phyloP scores from a whole-genome alignment of 2,113 vertebrate species.

The Oxygymnocypris stewartii region DNA sequence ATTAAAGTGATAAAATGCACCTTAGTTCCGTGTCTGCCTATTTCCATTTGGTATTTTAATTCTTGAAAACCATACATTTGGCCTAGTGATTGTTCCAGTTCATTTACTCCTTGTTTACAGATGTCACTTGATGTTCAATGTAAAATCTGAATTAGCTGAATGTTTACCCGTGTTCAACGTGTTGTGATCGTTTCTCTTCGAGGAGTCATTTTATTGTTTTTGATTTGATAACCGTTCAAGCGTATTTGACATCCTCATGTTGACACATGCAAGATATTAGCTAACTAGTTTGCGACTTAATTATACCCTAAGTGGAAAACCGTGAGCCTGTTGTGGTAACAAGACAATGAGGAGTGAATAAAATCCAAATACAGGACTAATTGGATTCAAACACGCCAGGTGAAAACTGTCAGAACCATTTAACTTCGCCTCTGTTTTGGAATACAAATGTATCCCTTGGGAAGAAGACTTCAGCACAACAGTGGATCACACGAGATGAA shows the following conservation, averaged over 20 bases:
- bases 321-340: background rate
- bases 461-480: background rate
- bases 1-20: constrained; percentile 28
- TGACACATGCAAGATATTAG: constrained; percentile 30
- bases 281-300: constrained; percentile 28
- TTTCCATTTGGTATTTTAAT: background rate
- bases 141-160: background rate
- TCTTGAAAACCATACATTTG: background rate
- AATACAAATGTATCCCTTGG: background rate
- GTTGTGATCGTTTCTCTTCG: constrained; percentile 4
- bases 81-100: background rate
- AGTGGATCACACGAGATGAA: constrained; percentile 22
- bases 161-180: background rate
- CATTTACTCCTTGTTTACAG: background rate
- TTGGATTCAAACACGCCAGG: background rate
- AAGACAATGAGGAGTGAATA: background rate
- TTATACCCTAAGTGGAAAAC: constrained; percentile 15
- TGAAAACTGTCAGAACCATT: constrained; percentile 1
- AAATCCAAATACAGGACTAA: background rate
- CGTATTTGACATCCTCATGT: constrained; percentile 4
- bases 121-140: background rate
- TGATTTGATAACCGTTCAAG: background rate
- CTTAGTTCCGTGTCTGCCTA: constrained; percentile 9
- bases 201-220: background rate
- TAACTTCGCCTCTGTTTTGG: constrained; percentile 14